These are phyloP conservation scores for Triplophysa tibetana DNA, from an alignment of 2,113 vertebrate genomes.

Conservation along the genomic window DNA sequence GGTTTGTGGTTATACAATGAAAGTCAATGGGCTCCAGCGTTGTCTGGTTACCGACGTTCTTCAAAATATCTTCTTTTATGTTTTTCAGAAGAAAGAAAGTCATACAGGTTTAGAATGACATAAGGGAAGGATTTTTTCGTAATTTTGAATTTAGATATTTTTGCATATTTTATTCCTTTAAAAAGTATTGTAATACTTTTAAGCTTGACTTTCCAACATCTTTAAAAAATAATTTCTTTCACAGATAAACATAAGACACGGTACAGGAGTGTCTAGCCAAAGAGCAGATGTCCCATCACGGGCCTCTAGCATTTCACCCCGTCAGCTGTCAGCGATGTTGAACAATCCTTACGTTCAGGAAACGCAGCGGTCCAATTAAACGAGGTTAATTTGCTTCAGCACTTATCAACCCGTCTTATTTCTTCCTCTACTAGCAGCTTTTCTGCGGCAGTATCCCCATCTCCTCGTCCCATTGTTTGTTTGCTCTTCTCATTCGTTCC, in stretches of 20 bases:
- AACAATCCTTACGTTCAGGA: constrained; percentile 27
- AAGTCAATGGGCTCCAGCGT: too few relatives aligned
- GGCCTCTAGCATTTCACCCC: constrained; percentile 44
- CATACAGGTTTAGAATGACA: too few relatives aligned
- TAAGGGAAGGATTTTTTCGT: too few relatives aligned
- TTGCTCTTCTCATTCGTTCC: constrained; percentile 32
- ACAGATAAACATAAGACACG: neutral
- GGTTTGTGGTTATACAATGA: too few relatives aligned
- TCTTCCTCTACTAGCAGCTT: neutral
- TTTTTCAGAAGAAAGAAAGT: too few relatives aligned
- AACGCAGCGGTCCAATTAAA: constrained; percentile 45
- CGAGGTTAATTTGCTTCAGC: constrained; percentile 46
- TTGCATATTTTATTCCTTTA: neutral
- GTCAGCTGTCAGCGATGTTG: constrained; percentile 45
- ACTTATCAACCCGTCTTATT: constrained; percentile 23
- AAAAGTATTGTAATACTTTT: neutral
- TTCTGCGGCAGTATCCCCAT: neutral
- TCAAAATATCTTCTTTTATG: too few relatives aligned
- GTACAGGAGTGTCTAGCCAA: constrained; percentile 39
- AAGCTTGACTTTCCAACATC: neutral
- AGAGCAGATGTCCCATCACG: constrained; percentile 43
- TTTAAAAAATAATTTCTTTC: too few relatives aligned
- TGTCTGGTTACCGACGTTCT: too few relatives aligned
- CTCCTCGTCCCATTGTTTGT: constrained; percentile 47
- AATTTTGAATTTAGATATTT: too few relatives aligned